phyloP scores from a whole-genome alignment of 2,113 vertebrate genomes.

The Callithrix jacchus region DNA sequence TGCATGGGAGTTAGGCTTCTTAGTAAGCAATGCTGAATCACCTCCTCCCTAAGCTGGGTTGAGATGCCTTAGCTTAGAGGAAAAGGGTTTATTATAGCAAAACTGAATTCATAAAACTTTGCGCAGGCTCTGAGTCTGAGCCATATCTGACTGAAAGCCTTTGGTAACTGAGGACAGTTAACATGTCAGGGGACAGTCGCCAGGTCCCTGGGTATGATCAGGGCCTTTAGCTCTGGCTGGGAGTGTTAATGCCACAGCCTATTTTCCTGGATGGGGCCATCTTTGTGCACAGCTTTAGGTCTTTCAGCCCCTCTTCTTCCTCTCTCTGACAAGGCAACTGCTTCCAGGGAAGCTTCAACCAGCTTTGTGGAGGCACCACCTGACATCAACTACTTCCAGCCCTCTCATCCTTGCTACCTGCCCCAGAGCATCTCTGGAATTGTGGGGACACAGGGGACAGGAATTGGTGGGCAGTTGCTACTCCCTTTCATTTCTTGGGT shows the following conservation, averaged over 20 bases:
- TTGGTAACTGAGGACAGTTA: not conserved
- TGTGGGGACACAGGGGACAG: not conserved
- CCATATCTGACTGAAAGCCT: not conserved
- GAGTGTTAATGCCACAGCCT: not conserved
- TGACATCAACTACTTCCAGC: not conserved
- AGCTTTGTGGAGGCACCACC: not conserved
- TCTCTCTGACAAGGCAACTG: not conserved
- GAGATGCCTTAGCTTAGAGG: not conserved
- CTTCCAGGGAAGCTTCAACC: not conserved
- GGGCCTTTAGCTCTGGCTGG: not conserved
- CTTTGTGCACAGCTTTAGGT: not conserved
- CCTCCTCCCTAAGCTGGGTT: not conserved
- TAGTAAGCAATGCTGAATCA: constrained; percentile 60
- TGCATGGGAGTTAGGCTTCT: constrained; percentile 56
- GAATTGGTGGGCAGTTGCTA: not conserved
- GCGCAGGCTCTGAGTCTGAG: not conserved
- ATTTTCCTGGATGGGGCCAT: no score
- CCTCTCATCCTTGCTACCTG: not conserved
- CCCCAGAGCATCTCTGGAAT: not conserved
- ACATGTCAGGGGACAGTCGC: not conserved
- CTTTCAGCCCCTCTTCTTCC: not conserved
- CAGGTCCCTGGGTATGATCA: not conserved
- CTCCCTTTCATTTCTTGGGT: not conserved
- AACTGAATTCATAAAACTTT: not conserved
- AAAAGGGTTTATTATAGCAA: not conserved